These are phyloP conservation scores for Atopsyche davidsoni DNA, from an alignment of 1,140 invertebrate species.

Conservation along the genomic window DNA sequence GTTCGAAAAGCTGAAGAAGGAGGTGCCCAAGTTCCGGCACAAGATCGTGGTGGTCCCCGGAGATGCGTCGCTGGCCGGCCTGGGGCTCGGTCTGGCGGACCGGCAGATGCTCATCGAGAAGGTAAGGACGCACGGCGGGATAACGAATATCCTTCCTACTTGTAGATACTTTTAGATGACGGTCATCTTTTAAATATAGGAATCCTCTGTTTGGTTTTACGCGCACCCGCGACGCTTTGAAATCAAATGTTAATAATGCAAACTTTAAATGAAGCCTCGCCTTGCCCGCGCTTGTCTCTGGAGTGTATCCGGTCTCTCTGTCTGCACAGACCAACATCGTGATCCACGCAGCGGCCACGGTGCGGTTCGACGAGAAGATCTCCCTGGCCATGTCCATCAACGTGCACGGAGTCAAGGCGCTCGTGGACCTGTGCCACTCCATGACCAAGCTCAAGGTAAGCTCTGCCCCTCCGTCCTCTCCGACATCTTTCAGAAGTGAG, in stretches of 20 bases:
- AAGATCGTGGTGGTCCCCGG: constrained; percentile 59
- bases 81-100: constrained; percentile 57
- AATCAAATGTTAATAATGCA: too few relatives aligned
- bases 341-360: constrained; percentile 65
- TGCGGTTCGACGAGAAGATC: constrained; percentile 65
- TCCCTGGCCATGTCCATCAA: constrained; percentile 61
- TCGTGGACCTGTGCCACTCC: constrained; percentile 58
- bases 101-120: constrained; percentile 53
- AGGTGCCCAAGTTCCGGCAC: constrained; percentile 58
- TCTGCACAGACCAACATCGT: constrained; percentile 60
- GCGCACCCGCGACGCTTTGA: too few relatives aligned
- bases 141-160: too few relatives aligned
- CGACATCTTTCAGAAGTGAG: background rate
- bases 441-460: constrained; percentile 60
- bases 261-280: too few relatives aligned
- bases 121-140: too few relatives aligned
- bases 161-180: too few relatives aligned
- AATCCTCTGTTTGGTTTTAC: too few relatives aligned
- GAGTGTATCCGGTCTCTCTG: too few relatives aligned
- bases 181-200: too few relatives aligned
- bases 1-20: constrained; percentile 50
- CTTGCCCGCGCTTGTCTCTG: too few relatives aligned
- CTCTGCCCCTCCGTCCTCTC: constrained; percentile 40
- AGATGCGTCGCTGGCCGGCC: constrained; percentile 55
- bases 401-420: constrained; percentile 57